Evolutionary conservation across 2,797 vertebrate species (phyloP).

Genomic region (Balearica regulorum): DNA sequence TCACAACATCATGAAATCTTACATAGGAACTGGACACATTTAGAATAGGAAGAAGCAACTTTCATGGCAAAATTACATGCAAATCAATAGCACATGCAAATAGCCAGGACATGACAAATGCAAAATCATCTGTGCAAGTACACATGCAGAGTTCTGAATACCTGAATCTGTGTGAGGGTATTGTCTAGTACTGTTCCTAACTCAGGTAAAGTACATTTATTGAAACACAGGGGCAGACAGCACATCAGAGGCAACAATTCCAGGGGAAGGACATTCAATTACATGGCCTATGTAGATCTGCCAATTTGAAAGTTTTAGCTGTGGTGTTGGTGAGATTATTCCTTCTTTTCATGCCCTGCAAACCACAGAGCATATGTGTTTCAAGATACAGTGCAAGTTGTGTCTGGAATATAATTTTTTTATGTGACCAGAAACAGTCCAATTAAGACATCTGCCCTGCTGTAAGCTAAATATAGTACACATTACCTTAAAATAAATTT

Average conservation of each 20-base stretch:
- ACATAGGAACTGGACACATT: background rate
- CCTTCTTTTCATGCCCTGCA: background rate
- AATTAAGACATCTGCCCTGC: background rate
- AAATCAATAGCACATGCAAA: background rate
- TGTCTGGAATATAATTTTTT: background rate
- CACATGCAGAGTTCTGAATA: background rate
- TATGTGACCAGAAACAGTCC: background rate
- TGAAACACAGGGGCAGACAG: background rate
- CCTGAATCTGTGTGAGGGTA: background rate
- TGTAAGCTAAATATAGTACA: background rate
- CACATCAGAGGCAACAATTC: background rate
- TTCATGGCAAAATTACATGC: background rate
- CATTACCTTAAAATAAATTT: background rate
- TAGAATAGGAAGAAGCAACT: background rate
- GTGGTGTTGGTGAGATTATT: background rate
- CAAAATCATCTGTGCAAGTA: background rate
- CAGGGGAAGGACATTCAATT: background rate
- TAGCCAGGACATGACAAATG: background rate
- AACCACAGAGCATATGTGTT: background rate
- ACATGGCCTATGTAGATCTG: background rate
- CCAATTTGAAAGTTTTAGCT: background rate
- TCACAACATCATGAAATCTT: background rate
- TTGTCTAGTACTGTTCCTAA: background rate
- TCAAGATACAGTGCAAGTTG: background rate
- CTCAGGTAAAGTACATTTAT: background rate